Conservation (phyloP, 2,113 vertebrate species). For the Ancistrus triradiatus region DNA sequence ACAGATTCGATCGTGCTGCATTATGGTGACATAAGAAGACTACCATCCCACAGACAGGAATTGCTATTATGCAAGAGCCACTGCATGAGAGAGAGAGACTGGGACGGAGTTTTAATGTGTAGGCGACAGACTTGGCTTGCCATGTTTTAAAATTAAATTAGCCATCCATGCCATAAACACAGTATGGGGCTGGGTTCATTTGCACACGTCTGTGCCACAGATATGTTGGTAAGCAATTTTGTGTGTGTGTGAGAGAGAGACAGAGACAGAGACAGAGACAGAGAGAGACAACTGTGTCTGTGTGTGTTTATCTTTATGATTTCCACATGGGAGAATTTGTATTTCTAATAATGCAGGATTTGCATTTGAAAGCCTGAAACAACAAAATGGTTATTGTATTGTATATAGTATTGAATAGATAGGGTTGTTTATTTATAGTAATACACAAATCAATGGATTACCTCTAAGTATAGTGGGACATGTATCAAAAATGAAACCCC, state of each 20-base stretch:
- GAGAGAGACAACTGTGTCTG: neutral
- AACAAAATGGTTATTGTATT: no score
- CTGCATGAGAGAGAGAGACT: neutral
- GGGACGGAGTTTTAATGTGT: neutral
- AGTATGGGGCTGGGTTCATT: neutral
- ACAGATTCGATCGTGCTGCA: constrained; percentile 2
- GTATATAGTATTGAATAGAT: no score
- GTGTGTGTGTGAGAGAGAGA: neutral
- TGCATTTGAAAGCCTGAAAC: no score
- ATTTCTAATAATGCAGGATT: no score
- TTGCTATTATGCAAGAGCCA: constrained; percentile 10
- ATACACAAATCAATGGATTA: no score
- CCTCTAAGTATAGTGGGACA: no score
- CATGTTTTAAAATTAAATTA: constrained; percentile 18
- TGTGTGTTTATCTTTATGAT: neutral
- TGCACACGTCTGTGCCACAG: neutral
- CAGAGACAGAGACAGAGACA: neutral
- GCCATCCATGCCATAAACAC: neutral
- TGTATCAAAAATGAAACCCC: neutral
- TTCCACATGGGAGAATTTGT: no score
- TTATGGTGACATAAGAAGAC: constrained; percentile 7
- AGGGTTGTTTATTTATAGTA: no score
- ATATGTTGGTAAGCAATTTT: neutral
- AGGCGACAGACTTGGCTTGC: constrained; percentile 2
- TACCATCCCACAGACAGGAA: constrained; percentile 19